Base-by-base conservation (phyloP, 2,888 invertebrate species). In the Incurvaria masculella region DNA sequence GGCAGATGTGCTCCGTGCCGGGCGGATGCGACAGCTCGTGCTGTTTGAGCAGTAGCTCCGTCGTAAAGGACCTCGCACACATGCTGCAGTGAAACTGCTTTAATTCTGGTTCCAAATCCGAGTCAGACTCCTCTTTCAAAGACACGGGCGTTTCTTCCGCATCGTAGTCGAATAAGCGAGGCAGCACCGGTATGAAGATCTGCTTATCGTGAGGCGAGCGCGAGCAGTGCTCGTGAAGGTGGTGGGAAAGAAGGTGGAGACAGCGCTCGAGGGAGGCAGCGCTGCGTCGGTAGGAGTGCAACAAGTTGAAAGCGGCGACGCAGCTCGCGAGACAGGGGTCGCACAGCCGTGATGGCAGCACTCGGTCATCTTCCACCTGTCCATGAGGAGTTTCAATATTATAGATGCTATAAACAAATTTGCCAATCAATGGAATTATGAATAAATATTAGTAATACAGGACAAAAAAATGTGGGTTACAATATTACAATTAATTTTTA, bases 1-100 rank as follows among this genome's bases (percentile, higher is more conserved):
- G 53, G 18, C 51, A 56, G 51, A 55, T 53, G 46, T 46, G 48
- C 11, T 33, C 33, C 11, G 33, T 33, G 33, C 33, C 33, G 3
- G 33, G 6, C 33, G 33, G 33, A n/a, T 33, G 33, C 11, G 14
- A 3, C 3, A 3, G 11, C 11, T 14, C 33, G 33, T 33, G 33
- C 3, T 3, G 6, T 8, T 11, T 4, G 6, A 33, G 33, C 33
- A 33, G 33, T n/a, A 33, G 33, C 14, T 14, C 11, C 33, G 33
- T 33, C 11, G 33, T 33, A n/a, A 33, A 33, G 33, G 33, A 33
- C 11, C 8, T 8, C 33, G 33, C 33, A n/a, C 33, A 33, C 33
- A 33, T 33, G 6, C 11, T 14, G 14, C 33, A 33, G 33, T 33
- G 33, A n/a, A 14, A n/a, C 33, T 3, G 33, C 8, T 4, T 3